phyloP scores from a whole-genome alignment of 2,888 invertebrate species.

The Allacma fusca region DNA sequence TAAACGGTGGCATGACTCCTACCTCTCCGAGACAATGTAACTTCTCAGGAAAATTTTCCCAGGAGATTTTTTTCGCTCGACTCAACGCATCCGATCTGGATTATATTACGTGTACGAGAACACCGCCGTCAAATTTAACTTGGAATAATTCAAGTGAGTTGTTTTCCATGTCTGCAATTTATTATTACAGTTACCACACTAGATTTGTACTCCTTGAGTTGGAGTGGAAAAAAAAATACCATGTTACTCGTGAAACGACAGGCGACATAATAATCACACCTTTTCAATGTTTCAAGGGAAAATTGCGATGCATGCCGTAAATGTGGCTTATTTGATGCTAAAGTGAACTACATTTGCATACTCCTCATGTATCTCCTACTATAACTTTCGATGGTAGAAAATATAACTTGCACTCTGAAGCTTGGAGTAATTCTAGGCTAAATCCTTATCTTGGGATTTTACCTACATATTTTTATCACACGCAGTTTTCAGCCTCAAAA shows the following conservation, averaged over 20 bases:
- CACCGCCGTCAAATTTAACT: background rate
- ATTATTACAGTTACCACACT: background rate
- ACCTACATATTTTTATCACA: too few species aligned
- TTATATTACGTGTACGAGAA: conserved; percentile 2
- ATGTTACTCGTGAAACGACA: background rate
- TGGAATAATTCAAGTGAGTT: background rate
- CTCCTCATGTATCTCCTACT: too few species aligned
- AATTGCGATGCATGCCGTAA: background rate
- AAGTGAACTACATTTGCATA: too few species aligned
- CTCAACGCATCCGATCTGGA: conserved; percentile 1
- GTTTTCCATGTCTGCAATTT: background rate
- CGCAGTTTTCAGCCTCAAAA: too few species aligned
- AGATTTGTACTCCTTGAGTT: background rate
- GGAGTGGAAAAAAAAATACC: background rate
- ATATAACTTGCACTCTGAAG: too few species aligned
- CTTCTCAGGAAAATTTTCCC: background rate
- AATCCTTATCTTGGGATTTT: too few species aligned
- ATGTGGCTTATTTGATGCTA: too few species aligned
- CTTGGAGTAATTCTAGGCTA: too few species aligned
- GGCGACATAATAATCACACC: background rate
- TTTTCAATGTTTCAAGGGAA: background rate
- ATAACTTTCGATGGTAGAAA: too few species aligned
- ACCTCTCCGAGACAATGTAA: background rate
- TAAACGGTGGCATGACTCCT: background rate
- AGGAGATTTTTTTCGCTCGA: background rate